Conservation (phyloP, 2,888 invertebrate species). For the Theodoxus fluviatilis region DNA sequence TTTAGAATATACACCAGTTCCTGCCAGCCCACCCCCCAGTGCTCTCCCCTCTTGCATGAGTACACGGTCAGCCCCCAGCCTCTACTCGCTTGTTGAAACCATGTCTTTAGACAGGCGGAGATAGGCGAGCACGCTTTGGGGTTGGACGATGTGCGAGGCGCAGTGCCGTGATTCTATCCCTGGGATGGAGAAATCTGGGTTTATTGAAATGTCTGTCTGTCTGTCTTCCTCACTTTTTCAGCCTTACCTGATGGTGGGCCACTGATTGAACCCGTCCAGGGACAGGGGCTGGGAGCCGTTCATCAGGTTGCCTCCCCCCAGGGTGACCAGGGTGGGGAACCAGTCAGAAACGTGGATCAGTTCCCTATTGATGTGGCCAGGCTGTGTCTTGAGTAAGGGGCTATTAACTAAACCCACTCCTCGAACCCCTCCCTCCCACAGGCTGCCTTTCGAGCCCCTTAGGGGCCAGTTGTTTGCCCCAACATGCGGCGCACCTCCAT, state of each 20-base stretch:
- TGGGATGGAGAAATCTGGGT: too few species aligned
- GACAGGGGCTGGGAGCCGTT: constrained; percentile 43
- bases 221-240: too few species aligned
- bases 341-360: constrained; percentile 60
- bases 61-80: too few species aligned
- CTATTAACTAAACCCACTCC: constrained; percentile 56
- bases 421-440: constrained; percentile 60
- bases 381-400: constrained; percentile 31
- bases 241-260: constrained; percentile 54
- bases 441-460: constrained; percentile 55
- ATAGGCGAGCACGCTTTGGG: too few species aligned
- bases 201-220: too few species aligned
- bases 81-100: too few species aligned
- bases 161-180: too few species aligned
- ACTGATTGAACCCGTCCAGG: constrained; percentile 57
- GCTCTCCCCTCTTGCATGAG: too few species aligned
- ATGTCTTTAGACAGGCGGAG: too few species aligned
- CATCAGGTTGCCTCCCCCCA: constrained; percentile 48
- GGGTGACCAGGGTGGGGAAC: constrained; percentile 54
- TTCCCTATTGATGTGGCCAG: constrained; percentile 32
- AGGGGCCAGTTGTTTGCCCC: constrained; percentile 62
- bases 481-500: constrained; percentile 56
- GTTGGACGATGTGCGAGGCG: too few species aligned
- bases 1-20: too few species aligned
- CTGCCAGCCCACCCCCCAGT: too few species aligned